Percentiles rank a stretch among this genome's conserved stretches.
These are phyloP conservation scores for Nibea albiflora DNA, from an alignment of 2,113 vertebrate species.

Conservation along the genomic window DNA sequence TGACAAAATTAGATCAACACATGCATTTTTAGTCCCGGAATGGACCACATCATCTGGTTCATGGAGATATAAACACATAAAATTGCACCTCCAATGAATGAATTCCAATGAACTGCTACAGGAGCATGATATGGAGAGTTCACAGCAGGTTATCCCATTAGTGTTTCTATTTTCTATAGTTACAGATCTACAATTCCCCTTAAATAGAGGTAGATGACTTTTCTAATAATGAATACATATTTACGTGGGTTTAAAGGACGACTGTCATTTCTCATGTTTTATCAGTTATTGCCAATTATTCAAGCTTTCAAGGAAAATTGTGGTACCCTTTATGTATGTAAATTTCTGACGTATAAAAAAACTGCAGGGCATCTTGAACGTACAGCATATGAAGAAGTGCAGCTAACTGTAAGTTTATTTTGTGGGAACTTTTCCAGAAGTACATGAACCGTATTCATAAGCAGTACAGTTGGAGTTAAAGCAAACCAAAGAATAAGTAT, in stretches of 20 bases:
- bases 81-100: neutral
- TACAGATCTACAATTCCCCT: neutral
- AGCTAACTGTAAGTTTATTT: conserved; percentile 28
- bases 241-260: neutral
- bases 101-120: neutral
- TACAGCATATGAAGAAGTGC: neutral
- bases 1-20: no score
- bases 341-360: neutral
- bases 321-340: neutral
- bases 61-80: neutral
- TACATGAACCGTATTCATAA: conserved; percentile 10
- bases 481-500: conserved; percentile 36
- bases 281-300: neutral
- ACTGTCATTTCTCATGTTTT: neutral
- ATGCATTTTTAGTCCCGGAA: neutral
- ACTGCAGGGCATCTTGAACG: neutral
- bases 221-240: neutral
- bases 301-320: neutral
- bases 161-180: neutral
- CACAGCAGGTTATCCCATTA: neutral
- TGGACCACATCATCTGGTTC: neutral
- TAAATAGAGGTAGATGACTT: neutral
- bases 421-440: conserved; percentile 40
- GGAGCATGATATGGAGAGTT: neutral
- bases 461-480: conserved; percentile 25